Conservation (phyloP, 2,888 invertebrate species). For the Tridacna gigas region DNA sequence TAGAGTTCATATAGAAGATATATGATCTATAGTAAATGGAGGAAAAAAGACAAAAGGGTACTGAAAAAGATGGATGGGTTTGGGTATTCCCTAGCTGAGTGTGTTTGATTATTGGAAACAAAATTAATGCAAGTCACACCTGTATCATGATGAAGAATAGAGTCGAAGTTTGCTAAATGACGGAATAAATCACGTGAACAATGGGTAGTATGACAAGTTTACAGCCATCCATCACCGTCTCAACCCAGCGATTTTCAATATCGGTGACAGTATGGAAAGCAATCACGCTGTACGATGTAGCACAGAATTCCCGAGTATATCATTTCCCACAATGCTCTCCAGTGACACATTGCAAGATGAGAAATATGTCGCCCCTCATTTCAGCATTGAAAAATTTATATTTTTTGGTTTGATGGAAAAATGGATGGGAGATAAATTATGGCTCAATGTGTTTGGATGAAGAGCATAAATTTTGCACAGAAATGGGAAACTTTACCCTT, state of each 20-base stretch:
- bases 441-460: slow-evolving; percentile 16
- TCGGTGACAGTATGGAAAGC: slow-evolving; percentile 39
- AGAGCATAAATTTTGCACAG: slow-evolving; percentile 17
- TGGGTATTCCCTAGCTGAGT: slow-evolving; percentile 14
- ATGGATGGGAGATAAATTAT: slow-evolving; percentile 23
- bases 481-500: slow-evolving; percentile 11
- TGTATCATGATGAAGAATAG: slow-evolving; percentile 53
- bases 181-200: slow-evolving; percentile 64
- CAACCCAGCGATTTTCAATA: slow-evolving; percentile 47
- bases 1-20: no score
- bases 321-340: slow-evolving; percentile 20
- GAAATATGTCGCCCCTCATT: slow-evolving; percentile 21
- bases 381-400: slow-evolving; percentile 15
- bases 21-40: no score
- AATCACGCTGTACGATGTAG: slow-evolving; percentile 39
- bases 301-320: slow-evolving; percentile 22
- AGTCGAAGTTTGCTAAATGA: slow-evolving; percentile 62
- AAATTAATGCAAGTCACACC: slow-evolving; percentile 61
- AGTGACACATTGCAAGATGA: slow-evolving; percentile 24
- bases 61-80: slow-evolving; percentile 11
- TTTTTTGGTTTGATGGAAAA: slow-evolving; percentile 14
- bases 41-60: neutral
- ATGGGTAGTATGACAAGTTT: slow-evolving; percentile 55
- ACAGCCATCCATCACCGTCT: slow-evolving; percentile 56
- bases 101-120: slow-evolving; percentile 27